Percentiles rank a stretch among this genome's conserved stretches.
Evolutionary conservation across 2,797 vertebrate genomes (phyloP).

Genomic region (Poliocrania exsul): DNA sequence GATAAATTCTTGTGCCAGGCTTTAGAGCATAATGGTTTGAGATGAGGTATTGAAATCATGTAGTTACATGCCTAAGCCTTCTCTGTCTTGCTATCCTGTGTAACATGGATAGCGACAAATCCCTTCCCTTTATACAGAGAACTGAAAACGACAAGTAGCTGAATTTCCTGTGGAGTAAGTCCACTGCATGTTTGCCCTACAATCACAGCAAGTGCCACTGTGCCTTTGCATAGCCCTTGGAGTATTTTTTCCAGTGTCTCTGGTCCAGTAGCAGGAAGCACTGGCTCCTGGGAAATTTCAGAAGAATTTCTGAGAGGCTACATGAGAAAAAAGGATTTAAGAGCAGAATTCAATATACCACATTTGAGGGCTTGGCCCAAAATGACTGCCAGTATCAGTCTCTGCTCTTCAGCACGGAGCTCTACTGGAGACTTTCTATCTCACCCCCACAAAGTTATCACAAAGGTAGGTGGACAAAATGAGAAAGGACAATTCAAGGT

Average conservation of each 20-base stretch:
- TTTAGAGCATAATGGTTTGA: neutral
- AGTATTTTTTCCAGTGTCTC: neutral
- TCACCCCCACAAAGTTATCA: rapidly evolving
- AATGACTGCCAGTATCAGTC: neutral
- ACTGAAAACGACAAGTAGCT: neutral
- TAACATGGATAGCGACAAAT: neutral
- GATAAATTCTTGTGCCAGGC: neutral
- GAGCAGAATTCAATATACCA: neutral
- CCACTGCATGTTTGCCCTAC: neutral
- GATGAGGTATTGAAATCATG: neutral
- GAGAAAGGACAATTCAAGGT: neutral
- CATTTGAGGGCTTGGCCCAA: neutral
- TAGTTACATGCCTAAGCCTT: neutral
- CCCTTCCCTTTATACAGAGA: neutral
- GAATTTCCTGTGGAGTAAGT: neutral
- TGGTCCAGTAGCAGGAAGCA: neutral
- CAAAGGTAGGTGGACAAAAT: neutral
- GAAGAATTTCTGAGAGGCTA: neutral
- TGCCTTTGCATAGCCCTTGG: neutral
- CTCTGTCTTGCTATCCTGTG: neutral
- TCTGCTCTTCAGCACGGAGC: neutral
- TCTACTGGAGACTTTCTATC: neutral
- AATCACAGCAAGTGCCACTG: neutral
- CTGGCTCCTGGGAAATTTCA: neutral
- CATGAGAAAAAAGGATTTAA: neutral